These are phyloP conservation scores for Idaea aversata DNA, from an alignment of 2,888 invertebrate genomes.

Conservation along the genomic window DNA sequence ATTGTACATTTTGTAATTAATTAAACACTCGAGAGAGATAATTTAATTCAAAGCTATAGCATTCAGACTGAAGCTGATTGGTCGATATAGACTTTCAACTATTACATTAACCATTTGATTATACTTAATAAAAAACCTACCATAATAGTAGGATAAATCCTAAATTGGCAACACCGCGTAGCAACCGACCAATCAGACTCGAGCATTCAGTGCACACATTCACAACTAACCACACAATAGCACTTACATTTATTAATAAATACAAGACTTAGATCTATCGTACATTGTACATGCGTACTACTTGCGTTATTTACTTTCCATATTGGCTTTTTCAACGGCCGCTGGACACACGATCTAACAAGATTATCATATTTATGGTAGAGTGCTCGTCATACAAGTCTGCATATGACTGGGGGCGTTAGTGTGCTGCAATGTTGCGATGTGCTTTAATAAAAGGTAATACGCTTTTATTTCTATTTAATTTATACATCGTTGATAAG, in stretches of 20 bases:
- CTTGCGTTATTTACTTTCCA: background rate
- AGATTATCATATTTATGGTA: too few species aligned
- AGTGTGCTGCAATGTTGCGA: too few species aligned
- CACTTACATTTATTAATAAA: slow-evolving; percentile 3
- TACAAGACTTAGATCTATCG: background rate
- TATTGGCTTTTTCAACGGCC: background rate
- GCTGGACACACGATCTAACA: background rate
- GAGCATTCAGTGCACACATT: background rate
- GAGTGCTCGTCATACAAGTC: too few species aligned
- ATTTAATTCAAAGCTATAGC: background rate
- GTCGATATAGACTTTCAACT: background rate
- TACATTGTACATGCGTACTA: background rate
- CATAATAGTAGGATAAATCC: background rate
- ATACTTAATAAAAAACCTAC: background rate
- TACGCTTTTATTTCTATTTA: too few species aligned
- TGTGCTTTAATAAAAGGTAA: too few species aligned
- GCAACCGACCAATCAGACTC: background rate
- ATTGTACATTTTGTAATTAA: background rate
- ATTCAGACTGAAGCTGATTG: background rate
- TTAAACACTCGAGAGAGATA: background rate
- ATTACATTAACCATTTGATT: background rate
- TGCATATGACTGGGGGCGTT: too few species aligned
- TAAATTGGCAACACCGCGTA: background rate
- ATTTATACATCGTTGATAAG: too few species aligned
- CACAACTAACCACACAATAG: slow-evolving; percentile 3